Evolutionary conservation across 2,888 invertebrate species (phyloP).

Genomic region (Crocallis elinguaria): DNA sequence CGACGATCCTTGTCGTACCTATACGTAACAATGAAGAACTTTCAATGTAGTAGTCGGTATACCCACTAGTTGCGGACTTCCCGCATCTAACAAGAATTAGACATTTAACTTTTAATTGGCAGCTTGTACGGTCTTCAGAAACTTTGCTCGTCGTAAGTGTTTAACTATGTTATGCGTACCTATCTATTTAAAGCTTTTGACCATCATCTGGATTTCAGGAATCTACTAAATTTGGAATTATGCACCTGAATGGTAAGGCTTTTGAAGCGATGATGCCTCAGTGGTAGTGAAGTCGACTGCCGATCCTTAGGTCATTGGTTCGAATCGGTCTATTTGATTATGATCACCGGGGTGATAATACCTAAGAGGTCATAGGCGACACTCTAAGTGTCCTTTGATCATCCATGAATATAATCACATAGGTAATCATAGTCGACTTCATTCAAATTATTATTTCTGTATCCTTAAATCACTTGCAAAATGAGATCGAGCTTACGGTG

Average conservation of each 20-base stretch:
- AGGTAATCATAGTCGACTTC: too few relatives aligned
- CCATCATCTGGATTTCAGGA: constrained; percentile 32
- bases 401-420: too few relatives aligned
- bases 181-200: constrained; percentile 50
- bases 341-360: too few relatives aligned
- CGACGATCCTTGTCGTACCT: constrained; percentile 53
- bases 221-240: constrained; percentile 7
- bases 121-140: constrained; percentile 80
- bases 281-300: too few relatives aligned
- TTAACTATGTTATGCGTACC: constrained; percentile 72
- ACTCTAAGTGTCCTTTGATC: too few relatives aligned
- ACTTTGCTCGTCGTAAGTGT: constrained; percentile 77
- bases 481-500: too few relatives aligned
- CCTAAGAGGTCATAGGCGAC: too few relatives aligned
- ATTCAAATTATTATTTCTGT: too few relatives aligned
- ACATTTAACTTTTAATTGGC: constrained; percentile 85
- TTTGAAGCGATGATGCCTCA: too few relatives aligned
- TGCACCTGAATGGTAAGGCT: not conserved
- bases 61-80: constrained; percentile 73
- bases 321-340: too few relatives aligned
- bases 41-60: constrained; percentile 58
- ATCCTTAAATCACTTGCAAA: too few relatives aligned
- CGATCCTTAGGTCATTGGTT: too few relatives aligned
- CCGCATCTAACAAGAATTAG: constrained; percentile 81
- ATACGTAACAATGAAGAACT: constrained; percentile 62